Conservation (phyloP, 2,113 vertebrate species). For the Solea senegalensis region DNA sequence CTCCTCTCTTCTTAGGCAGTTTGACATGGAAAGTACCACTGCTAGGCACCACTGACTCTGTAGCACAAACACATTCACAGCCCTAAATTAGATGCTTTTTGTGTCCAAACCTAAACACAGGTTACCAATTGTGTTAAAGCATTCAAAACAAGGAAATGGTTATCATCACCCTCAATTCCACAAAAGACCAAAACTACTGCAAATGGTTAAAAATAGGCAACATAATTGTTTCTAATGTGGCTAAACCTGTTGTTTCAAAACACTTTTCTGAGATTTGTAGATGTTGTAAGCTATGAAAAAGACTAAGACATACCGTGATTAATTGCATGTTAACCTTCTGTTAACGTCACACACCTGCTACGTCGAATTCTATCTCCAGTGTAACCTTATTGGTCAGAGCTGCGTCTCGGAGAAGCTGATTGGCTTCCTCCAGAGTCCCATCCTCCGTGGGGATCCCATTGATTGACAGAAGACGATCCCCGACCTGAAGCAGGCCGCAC, state of each 20-base stretch:
- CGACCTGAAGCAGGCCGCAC: constrained; percentile 95
- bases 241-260: too few species aligned
- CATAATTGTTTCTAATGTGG: too few species aligned
- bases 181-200: too few species aligned
- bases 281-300: too few species aligned
- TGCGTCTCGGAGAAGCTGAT: constrained; percentile 93
- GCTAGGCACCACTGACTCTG: constrained; percentile 96
- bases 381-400: constrained; percentile 91
- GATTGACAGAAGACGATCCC: constrained; percentile 94
- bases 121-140: too few species aligned
- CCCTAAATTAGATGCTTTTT: neutral
- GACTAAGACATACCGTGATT: too few species aligned
- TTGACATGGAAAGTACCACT: constrained; percentile 98
- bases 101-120: too few species aligned
- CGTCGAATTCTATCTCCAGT: constrained; percentile 94
- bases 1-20: constrained; percentile 94
- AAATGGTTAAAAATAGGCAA: too few species aligned
- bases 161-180: too few species aligned
- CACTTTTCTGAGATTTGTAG: too few species aligned
- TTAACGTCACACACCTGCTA: constrained; percentile 84
- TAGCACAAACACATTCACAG: neutral
- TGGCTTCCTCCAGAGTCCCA: constrained; percentile 95
- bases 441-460: constrained; percentile 94
- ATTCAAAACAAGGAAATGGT: too few species aligned
- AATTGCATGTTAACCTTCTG: too few species aligned